Evolutionary conservation across 2,888 invertebrate genomes (phyloP).

Genomic region (Stomorhina lunata): DNA sequence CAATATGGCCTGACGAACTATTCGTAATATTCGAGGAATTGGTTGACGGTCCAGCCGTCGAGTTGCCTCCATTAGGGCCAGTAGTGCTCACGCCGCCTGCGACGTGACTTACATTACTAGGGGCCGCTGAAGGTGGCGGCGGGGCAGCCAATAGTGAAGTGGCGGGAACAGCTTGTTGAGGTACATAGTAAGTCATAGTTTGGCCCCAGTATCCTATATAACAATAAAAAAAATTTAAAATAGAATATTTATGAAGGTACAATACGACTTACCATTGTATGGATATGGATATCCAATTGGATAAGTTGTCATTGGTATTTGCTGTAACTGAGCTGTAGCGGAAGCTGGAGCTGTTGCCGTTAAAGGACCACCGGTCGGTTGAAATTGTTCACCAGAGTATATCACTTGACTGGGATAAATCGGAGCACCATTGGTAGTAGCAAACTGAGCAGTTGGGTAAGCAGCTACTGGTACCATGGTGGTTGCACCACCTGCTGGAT

Average conservation of each 20-base stretch:
- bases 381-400: conserved; percentile 79
- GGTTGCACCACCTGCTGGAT: conserved; percentile 75
- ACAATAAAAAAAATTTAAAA: neutral
- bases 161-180: conserved; percentile 77
- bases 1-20: conserved; percentile 35
- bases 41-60: conserved; percentile 74
- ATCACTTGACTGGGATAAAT: conserved; percentile 79
- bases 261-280: conserved; percentile 74
- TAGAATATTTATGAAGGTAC: neutral
- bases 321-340: conserved; percentile 76
- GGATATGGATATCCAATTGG: conserved; percentile 79
- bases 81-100: conserved; percentile 70
- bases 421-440: conserved; percentile 74
- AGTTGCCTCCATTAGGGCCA: conserved; percentile 66
- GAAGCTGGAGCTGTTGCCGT: conserved; percentile 72
- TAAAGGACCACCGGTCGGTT: conserved; percentile 71
- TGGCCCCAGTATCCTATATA: conserved; percentile 76
- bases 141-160: conserved; percentile 73
- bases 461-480: conserved; percentile 78
- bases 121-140: conserved; percentile 65
- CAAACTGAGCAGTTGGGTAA: conserved; percentile 77
- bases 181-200: conserved; percentile 79
- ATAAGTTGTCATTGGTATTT: conserved; percentile 78
- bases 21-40: conserved; percentile 69
- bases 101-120: conserved; percentile 68